Evolutionary conservation across 2,888 invertebrate species (phyloP), one percentile per base, ranked within the genome.

Genomic region (Lutraria lutraria): DNA sequence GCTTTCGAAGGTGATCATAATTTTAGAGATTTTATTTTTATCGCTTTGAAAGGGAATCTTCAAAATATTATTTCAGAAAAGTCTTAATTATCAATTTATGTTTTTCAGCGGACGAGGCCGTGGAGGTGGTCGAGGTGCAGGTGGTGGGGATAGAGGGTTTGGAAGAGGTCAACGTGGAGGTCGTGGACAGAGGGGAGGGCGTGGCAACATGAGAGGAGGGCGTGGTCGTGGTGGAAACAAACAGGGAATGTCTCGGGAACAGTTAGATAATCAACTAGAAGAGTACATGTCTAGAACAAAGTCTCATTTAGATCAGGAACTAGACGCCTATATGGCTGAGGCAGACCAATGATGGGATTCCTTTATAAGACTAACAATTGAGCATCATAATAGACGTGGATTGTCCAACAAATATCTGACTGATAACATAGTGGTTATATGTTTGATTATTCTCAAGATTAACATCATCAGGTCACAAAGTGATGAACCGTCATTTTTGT

Each of bases 261-360:
- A 98, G 94, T 95, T 98, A 86, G 98, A 98, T 94, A 97, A 97
- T n/a, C 97, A 98, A 94, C 96, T 98, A 56, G 98, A 98, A 93
- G 97, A 97, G 88, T 98, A 98, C 96, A 98, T 98, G 98, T 97
- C 98, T 6, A 97, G 97, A 94, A 97, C 97, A 43, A 97, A 97
- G 94, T 96, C 97, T 0, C 97, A 97, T 0, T 96, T 97, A 0
- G 97, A 98, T 95, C 96, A 96, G n/a, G 97, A 97, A 90, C 95
- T 98, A 0, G 97, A 97, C 76, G 95, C 96, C 0, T 98, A 97
- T 94, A 98, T 97, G 97, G 96, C 96, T n/a, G 95, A 96, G 86
- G 97, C 97, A 13, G 93, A 93, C 25, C 87, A 83, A 12, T 91
- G 72, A 79, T 54, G 16, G 21, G 21, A 12, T 81, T 52, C 0